Evolutionary conservation across 1,140 invertebrate genomes (phyloP).

Genomic region (Nephila pilipes): DNA sequence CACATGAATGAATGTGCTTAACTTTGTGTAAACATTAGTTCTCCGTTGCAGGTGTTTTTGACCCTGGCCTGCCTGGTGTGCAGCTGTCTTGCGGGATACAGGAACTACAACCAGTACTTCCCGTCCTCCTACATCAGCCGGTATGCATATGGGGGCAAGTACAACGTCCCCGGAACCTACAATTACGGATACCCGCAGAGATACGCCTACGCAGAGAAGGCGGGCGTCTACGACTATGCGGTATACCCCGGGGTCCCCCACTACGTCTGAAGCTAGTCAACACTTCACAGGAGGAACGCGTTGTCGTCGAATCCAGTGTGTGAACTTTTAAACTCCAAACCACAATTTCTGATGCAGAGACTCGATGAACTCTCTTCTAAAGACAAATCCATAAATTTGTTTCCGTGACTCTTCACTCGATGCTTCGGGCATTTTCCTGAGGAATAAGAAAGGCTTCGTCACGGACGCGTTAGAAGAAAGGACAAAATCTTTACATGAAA

Average conservation of each 20-base stretch:
- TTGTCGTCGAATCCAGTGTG: too few species aligned
- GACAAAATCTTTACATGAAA: too few species aligned
- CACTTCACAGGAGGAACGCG: not conserved
- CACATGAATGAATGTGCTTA: too few species aligned
- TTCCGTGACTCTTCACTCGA: too few species aligned
- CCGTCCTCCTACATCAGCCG: slow-evolving; percentile 55
- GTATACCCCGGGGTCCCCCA: not conserved
- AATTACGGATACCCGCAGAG: slow-evolving; percentile 36
- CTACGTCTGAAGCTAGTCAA: not conserved
- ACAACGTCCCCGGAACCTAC: slow-evolving; percentile 27
- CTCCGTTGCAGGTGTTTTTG: not conserved
- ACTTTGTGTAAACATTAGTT: not conserved
- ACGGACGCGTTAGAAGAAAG: too few species aligned
- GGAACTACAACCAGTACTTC: slow-evolving; percentile 13
- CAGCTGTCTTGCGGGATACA: slow-evolving; percentile 11
- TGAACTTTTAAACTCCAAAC: too few species aligned
- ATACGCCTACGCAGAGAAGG: not conserved
- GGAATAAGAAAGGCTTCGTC: too few species aligned
- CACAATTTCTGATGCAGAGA: too few species aligned
- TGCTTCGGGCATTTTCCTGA: too few species aligned
- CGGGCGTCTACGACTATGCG: not conserved
- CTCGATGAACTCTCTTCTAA: too few species aligned
- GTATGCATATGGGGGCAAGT: slow-evolving; percentile 36
- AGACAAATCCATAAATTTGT: too few species aligned
- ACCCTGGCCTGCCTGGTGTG: not conserved